Percentiles rank a stretch among this genome's conserved stretches.
These are phyloP conservation scores for Apeira syringaria DNA, from an alignment of 2,888 invertebrate species.

Conservation along the genomic window DNA sequence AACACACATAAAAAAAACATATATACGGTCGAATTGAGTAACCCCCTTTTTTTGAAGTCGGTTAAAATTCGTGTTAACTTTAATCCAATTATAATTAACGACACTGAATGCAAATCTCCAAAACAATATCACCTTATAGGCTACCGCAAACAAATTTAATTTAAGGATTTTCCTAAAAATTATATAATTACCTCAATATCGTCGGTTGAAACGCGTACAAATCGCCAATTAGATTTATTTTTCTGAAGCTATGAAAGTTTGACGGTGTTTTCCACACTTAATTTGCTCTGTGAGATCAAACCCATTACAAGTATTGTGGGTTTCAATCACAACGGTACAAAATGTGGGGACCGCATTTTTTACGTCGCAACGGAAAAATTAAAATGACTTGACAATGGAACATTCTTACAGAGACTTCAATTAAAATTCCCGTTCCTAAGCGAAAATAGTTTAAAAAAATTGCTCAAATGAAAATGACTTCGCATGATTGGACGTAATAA, in stretches of 20 bases:
- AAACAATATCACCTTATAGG: too few species aligned
- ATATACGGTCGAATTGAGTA: too few species aligned
- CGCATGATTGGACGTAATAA: slow-evolving; percentile 45
- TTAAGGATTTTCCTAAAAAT: too few species aligned
- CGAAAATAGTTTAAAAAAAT: slow-evolving; percentile 34
- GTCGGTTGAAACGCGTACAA: too few species aligned
- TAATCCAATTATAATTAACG: too few species aligned
- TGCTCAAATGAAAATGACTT: slow-evolving; percentile 35
- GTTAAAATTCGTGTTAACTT: too few species aligned
- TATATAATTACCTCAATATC: too few species aligned
- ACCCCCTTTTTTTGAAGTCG: too few species aligned
- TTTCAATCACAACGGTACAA: slow-evolving; percentile 5
- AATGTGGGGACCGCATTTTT: slow-evolving; percentile 20
- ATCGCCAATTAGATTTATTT: too few species aligned
- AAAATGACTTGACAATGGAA: slow-evolving; percentile 28
- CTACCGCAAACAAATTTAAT: too few species aligned
- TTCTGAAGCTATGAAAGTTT: neutral
- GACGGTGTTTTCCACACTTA: neutral
- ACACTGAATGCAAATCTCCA: too few species aligned
- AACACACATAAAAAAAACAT: too few species aligned
- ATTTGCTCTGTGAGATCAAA: neutral
- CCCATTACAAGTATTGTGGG: neutral
- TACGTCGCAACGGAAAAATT: slow-evolving; percentile 28
- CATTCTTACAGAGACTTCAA: slow-evolving; percentile 29
- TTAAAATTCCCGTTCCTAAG: slow-evolving; percentile 31